Evolutionary conservation across 2,113 vertebrate species (phyloP).

Genomic region (Panthera leo): DNA sequence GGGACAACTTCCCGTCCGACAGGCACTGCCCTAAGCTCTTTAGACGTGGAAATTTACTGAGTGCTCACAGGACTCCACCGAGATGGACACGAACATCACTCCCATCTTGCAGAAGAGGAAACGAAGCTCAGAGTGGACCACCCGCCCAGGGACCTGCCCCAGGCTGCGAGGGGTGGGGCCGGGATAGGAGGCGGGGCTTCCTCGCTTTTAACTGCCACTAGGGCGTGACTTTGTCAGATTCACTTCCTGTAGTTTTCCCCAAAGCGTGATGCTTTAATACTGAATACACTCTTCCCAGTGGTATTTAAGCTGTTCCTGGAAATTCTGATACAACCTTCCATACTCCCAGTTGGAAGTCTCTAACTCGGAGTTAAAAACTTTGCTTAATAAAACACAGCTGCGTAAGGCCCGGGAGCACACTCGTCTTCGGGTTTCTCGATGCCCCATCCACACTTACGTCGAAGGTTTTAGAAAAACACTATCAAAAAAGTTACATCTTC

Average conservation of each 20-base stretch:
- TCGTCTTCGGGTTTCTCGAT: no score
- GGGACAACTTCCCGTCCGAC: rapidly evolving
- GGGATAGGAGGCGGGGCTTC: not conserved
- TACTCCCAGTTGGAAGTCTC: not conserved
- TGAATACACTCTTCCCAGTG: not conserved
- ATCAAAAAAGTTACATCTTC: not conserved
- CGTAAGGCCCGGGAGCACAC: rapidly evolving
- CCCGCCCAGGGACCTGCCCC: rapidly evolving
- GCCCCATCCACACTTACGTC: not conserved
- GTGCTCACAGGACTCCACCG: rapidly evolving
- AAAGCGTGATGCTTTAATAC: not conserved
- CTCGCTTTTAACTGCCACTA: rapidly evolving
- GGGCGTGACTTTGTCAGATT: not conserved
- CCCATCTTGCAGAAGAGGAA: not conserved
- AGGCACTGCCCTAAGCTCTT: not conserved
- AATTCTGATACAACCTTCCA: not conserved
- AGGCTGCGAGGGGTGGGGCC: rapidly evolving
- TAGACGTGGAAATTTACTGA: not conserved
- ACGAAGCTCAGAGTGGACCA: rapidly evolving
- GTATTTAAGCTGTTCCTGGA: not conserved
- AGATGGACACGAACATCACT: rapidly evolving
- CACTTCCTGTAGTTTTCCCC: not conserved
- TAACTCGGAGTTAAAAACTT: not conserved
- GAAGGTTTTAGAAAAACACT: not conserved
- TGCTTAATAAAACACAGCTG: not conserved